phyloP scores from a whole-genome alignment of 2,113 vertebrate genomes.

The Heloderma charlesbogerti region DNA sequence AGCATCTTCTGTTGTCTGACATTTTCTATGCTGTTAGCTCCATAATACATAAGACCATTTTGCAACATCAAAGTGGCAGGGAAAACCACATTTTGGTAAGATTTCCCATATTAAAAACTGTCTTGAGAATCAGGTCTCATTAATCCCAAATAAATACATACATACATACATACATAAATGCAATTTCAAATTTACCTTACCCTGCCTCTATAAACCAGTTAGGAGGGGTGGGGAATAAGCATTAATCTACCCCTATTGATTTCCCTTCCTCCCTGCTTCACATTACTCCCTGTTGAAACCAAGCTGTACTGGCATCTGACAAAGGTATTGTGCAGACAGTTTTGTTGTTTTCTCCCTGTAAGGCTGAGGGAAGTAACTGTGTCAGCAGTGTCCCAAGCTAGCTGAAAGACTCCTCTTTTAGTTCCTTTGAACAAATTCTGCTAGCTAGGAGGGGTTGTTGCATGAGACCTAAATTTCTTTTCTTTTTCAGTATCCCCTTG shows the following conservation, averaged over 20 bases:
- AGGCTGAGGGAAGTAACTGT: conserved; percentile 28
- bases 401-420: background rate
- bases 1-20: background rate
- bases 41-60: background rate
- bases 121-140: background rate
- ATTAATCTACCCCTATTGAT: accelerated
- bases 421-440: conserved; percentile 25
- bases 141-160: background rate
- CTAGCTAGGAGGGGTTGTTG: conserved; percentile 52
- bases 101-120: background rate
- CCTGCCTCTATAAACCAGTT: background rate
- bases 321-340: conserved; percentile 7
- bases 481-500: conserved; percentile 40
- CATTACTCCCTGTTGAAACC: background rate
- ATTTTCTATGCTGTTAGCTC: conserved; percentile 3
- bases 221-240: background rate
- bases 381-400: conserved; percentile 25
- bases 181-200: conserved; percentile 17
- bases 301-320: background rate
- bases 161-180: background rate
- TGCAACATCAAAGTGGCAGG: background rate
- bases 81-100: background rate
- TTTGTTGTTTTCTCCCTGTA: background rate
- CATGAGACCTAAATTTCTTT: conserved; percentile 69
- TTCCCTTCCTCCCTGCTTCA: conserved; percentile 20